phyloP scores from a whole-genome alignment of 2,113 vertebrate species.

The Neofelis nebulosa region DNA sequence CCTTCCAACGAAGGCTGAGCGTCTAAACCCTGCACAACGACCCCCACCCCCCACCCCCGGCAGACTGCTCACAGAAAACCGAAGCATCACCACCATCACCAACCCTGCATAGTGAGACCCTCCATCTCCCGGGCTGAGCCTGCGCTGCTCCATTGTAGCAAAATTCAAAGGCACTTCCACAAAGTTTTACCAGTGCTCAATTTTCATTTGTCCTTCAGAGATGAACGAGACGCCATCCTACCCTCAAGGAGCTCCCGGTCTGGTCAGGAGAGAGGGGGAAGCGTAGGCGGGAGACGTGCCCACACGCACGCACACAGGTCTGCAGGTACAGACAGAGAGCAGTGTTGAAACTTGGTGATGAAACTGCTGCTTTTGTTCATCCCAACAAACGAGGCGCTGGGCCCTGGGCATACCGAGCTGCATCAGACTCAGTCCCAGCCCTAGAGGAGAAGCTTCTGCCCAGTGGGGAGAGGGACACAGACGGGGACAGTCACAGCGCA shows the following conservation, averaged over 20 bases:
- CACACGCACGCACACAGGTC: neutral
- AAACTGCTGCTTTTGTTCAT: neutral
- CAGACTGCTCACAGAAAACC: neutral
- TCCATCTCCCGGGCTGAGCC: no score
- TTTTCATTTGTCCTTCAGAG: neutral
- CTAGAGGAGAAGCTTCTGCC: neutral
- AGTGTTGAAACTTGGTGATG: neutral
- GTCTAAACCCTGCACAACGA: neutral
- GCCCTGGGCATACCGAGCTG: neutral
- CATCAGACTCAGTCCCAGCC: neutral
- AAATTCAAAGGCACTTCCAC: neutral
- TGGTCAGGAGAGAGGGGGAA: neutral
- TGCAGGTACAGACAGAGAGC: neutral
- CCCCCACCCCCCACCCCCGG: neutral
- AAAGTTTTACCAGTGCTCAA: neutral
- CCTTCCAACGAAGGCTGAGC: neutral
- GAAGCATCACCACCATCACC: neutral
- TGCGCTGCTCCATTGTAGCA: neutral
- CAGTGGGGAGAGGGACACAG: neutral
- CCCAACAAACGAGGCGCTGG: neutral
- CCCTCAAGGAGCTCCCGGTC: neutral
- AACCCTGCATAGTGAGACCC: neutral
- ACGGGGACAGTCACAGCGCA: accelerated
- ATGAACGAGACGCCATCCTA: neutral
- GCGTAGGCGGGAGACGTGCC: neutral